Conservation (phyloP, 2,113 vertebrate species). For the Buteo buteo region DNA sequence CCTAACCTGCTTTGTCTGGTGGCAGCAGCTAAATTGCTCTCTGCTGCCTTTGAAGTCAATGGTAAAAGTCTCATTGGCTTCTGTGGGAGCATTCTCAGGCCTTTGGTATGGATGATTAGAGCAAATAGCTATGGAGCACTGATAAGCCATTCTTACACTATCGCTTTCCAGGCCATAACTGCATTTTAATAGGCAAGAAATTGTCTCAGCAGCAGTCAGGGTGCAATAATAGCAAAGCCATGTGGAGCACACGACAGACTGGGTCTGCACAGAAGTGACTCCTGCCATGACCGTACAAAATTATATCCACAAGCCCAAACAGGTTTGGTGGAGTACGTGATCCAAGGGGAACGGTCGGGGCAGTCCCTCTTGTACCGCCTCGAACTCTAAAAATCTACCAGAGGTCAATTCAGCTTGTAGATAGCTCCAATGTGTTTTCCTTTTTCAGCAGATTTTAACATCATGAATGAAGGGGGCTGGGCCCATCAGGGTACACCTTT, state of each 20-base stretch:
- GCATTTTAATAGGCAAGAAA: conserved; percentile 68
- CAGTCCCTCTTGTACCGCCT: not conserved
- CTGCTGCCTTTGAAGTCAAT: conserved; percentile 60
- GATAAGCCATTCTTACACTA: conserved; percentile 50
- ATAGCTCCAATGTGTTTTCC: not conserved
- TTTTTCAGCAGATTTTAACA: not conserved
- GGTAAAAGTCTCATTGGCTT: conserved; percentile 64
- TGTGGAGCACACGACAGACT: not conserved
- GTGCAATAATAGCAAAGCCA: conserved; percentile 52
- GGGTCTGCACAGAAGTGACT: not conserved
- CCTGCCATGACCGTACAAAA: not conserved
- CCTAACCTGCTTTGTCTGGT: conserved; percentile 64
- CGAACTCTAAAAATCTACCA: not conserved
- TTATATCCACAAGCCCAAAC: not conserved
- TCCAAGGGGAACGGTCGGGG: not conserved
- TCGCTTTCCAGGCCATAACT: conserved; percentile 27
- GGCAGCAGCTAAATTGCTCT: conserved; percentile 59
- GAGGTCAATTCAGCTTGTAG: not conserved
- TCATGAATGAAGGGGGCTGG: not conserved
- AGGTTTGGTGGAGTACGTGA: not conserved
- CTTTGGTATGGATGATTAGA: conserved; percentile 46
- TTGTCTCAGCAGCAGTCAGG: conserved; percentile 61
- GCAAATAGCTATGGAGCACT: conserved; percentile 49
- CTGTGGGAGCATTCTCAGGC: conserved; percentile 52
- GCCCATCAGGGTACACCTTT: not conserved